These are phyloP conservation scores for Caenorhabditis panamensis DNA, from an alignment of 2,888 invertebrate species.

Conservation along the genomic window DNA sequence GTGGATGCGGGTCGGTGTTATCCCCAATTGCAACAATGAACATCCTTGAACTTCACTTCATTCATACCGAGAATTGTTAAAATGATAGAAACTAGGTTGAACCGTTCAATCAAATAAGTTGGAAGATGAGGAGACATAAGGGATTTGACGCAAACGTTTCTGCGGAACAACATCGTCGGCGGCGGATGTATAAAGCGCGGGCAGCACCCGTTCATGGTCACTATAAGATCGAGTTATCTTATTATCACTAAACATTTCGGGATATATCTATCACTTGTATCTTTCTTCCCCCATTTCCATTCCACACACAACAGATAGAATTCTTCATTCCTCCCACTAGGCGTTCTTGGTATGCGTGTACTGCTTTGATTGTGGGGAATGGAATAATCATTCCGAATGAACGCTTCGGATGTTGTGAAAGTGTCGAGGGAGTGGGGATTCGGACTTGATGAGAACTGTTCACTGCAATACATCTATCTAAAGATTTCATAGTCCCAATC, in stretches of 20 bases:
- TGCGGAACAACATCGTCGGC: slow-evolving; percentile 37
- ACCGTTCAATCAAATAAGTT: slow-evolving; percentile 61
- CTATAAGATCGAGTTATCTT: slow-evolving; percentile 59
- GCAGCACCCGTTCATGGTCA: slow-evolving; percentile 55
- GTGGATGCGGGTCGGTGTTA: slow-evolving; percentile 1
- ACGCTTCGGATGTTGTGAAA: not conserved
- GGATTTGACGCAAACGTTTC: slow-evolving; percentile 7
- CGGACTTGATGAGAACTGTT: not conserved
- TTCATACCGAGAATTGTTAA: slow-evolving; percentile 34
- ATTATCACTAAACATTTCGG: slow-evolving; percentile 54
- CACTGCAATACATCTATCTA: slow-evolving; percentile 2
- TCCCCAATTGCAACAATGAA: slow-evolving; percentile 41
- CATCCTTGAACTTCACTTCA: slow-evolving; percentile 44
- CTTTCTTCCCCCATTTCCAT: slow-evolving; percentile 19
- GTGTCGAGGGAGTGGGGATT: not conserved
- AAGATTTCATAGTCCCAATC: too few relatives aligned
- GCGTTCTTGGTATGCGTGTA: slow-evolving; percentile 46
- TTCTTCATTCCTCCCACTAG: slow-evolving; percentile 8
- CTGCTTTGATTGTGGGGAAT: slow-evolving; percentile 18
- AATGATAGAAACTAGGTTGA: slow-evolving; percentile 60
- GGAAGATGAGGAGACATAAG: slow-evolving; percentile 28
- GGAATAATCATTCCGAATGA: slow-evolving; percentile 22
- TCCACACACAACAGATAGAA: slow-evolving; percentile 25
- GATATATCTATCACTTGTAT: slow-evolving; percentile 57
- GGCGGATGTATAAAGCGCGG: slow-evolving; percentile 42